Percentiles rank a stretch among this genome's conserved stretches.
These are phyloP conservation scores for Adineta ricciae DNA, from an alignment of 2,888 invertebrate genomes.

Conservation along the genomic window DNA sequence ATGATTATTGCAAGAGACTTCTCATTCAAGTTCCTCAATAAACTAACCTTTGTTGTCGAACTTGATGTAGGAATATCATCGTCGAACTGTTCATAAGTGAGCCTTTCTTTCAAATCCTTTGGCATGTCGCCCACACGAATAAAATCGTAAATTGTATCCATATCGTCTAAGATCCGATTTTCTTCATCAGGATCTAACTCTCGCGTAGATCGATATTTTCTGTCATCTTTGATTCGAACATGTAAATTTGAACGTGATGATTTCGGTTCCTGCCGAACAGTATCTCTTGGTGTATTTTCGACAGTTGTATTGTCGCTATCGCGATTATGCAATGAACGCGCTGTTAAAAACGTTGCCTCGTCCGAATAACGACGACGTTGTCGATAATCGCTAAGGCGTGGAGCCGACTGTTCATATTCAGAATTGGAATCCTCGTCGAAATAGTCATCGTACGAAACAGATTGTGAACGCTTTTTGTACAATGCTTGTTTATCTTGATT, in stretches of 20 bases:
- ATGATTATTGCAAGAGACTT: background rate
- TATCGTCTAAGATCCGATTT: background rate
- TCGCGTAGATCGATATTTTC: background rate
- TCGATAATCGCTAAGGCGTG: background rate
- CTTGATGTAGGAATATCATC: background rate
- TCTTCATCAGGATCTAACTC: background rate
- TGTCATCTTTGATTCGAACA: background rate
- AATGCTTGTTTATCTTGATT: background rate
- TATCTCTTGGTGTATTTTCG: background rate
- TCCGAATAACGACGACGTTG: background rate
- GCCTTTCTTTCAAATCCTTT: background rate
- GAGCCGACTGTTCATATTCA: background rate
- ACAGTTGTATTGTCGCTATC: background rate
- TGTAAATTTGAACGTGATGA: background rate
- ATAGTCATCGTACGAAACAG: background rate
- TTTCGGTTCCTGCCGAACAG: background rate
- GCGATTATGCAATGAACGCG: background rate
- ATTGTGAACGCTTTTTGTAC: background rate
- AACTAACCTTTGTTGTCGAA: background rate
- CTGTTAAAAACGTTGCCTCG: background rate
- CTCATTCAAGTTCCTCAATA: background rate
- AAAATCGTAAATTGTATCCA: background rate
- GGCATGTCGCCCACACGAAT: background rate
- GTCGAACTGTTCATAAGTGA: background rate
- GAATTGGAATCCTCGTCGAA: background rate